phyloP scores from a whole-genome alignment of 2,888 invertebrate genomes.

The Mycalesis mineus region DNA sequence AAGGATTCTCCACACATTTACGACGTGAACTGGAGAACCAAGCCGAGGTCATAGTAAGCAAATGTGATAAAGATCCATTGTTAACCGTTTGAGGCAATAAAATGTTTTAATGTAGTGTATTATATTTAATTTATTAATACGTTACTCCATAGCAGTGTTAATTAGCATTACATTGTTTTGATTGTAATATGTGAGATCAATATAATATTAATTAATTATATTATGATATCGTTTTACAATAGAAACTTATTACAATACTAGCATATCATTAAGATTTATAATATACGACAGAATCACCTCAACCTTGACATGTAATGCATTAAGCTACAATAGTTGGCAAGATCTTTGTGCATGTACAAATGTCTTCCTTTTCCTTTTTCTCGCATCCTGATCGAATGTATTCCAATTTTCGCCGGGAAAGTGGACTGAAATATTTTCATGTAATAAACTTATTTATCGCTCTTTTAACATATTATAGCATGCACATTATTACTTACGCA shows the following conservation, averaged over 20 bases:
- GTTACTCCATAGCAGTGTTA: conserved; percentile 32
- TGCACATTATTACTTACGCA: conserved; percentile 72
- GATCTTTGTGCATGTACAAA: conserved; percentile 56
- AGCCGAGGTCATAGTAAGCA: conserved; percentile 83
- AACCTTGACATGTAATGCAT: conserved; percentile 1
- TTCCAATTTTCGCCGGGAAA: conserved; percentile 56
- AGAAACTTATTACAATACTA: conserved; percentile 5
- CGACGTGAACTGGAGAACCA: conserved; percentile 58
- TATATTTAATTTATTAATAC: conserved; percentile 31
- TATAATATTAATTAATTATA: conserved; percentile 40
- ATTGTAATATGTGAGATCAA: conserved; percentile 71
- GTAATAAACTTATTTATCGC: conserved; percentile 31
- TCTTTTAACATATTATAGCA: conserved; percentile 50
- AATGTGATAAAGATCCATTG: conserved; percentile 87
- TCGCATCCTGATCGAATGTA: conserved; percentile 46
- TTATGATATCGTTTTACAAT: conserved; percentile 13
- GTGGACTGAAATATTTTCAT: conserved; percentile 68
- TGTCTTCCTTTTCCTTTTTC: conserved; percentile 54
- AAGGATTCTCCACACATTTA: conserved; percentile 71
- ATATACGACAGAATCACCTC: conserved; percentile 1
- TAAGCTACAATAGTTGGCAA: conserved; percentile 64
- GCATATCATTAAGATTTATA: background rate
- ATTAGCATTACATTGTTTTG: conserved; percentile 33
- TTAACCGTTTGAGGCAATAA: conserved; percentile 76
- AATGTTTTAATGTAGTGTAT: conserved; percentile 19